Conservation (phyloP, 2,113 vertebrate species). For the Lethenteron camtschaticum region DNA sequence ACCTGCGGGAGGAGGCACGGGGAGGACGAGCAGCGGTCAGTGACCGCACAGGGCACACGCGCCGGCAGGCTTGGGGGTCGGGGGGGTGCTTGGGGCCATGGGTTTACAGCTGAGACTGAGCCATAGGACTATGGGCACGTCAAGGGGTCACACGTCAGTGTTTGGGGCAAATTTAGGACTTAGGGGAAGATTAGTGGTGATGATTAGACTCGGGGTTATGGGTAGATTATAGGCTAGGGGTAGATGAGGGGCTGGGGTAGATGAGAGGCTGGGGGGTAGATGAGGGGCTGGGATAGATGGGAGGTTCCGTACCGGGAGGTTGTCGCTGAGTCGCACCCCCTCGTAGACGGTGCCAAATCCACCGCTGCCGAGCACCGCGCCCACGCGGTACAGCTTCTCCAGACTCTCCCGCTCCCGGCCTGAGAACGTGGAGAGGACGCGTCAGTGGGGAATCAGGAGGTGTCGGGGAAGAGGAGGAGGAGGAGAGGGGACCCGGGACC, state of each 20-base stretch:
- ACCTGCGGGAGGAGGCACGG: conserved; percentile 49
- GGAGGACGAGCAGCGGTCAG: neutral
- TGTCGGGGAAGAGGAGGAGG: neutral
- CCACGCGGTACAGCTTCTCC: conserved; percentile 82
- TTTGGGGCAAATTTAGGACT: too few species aligned
- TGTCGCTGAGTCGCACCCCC: conserved; percentile 55
- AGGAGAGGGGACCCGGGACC: too few species aligned
- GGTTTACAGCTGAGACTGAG: too few species aligned
- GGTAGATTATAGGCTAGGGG: too few species aligned
- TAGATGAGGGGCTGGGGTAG: too few species aligned
- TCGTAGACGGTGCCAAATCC: conserved; percentile 84
- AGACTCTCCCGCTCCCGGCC: conserved; percentile 70
- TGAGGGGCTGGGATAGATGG: neutral
- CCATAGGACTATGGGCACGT: too few species aligned
- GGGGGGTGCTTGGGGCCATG: neutral
- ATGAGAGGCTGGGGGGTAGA: neutral
- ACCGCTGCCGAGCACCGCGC: conserved; percentile 67
- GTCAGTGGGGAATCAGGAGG: neutral
- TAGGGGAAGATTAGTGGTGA: too few species aligned
- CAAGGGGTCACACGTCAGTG: too few species aligned
- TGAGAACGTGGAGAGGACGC: conserved; percentile 14
- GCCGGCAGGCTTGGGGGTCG: neutral
- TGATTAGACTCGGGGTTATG: too few species aligned
- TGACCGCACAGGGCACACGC: neutral
- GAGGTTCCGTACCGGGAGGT: conserved; percentile 47